Conservation (phyloP, 2,888 invertebrate genomes). For the Caenorhabditis auriculariae region DNA sequence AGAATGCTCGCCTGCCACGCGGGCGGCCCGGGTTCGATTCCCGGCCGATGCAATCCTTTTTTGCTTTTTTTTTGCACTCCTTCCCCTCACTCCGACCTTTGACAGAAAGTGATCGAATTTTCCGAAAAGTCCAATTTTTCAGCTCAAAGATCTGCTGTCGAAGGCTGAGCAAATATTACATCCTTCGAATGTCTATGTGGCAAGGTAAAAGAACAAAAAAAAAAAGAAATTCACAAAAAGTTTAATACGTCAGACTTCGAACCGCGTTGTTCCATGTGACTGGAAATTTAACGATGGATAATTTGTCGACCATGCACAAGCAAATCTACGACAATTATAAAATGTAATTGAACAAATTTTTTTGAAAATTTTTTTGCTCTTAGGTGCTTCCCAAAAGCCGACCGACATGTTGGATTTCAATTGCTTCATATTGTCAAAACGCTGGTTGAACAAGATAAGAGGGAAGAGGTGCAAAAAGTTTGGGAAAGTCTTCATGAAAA, state of each 20-base stretch:
- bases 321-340: slow-evolving; percentile 58
- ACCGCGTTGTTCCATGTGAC: slow-evolving; percentile 56
- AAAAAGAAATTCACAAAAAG: not conserved
- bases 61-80: not conserved
- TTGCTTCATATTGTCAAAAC: slow-evolving; percentile 56
- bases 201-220: slow-evolving; percentile 3
- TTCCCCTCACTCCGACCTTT: no score
- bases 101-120: not conserved
- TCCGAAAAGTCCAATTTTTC: no score
- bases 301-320: slow-evolving; percentile 46
- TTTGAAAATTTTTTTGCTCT: not conserved
- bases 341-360: slow-evolving; percentile 16
- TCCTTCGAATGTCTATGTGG: slow-evolving; percentile 54
- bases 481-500: not conserved
- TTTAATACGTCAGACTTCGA: slow-evolving; percentile 33
- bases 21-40: slow-evolving; percentile 58
- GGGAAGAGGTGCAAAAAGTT: slow-evolving; percentile 38
- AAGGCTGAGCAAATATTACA: slow-evolving; percentile 52
- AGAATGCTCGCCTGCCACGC: slow-evolving; percentile 61
- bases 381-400: slow-evolving; percentile 58
- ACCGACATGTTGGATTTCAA: slow-evolving; percentile 60
- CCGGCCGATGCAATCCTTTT: slow-evolving; percentile 49
- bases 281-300: slow-evolving; percentile 43
- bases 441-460: slow-evolving; percentile 47
- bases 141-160: slow-evolving; percentile 33